A percentile compares a stretch with the other conserved stretches of the same genome.
phyloP scores from a whole-genome alignment of 1,140 invertebrate species.

The Musca domestica region DNA sequence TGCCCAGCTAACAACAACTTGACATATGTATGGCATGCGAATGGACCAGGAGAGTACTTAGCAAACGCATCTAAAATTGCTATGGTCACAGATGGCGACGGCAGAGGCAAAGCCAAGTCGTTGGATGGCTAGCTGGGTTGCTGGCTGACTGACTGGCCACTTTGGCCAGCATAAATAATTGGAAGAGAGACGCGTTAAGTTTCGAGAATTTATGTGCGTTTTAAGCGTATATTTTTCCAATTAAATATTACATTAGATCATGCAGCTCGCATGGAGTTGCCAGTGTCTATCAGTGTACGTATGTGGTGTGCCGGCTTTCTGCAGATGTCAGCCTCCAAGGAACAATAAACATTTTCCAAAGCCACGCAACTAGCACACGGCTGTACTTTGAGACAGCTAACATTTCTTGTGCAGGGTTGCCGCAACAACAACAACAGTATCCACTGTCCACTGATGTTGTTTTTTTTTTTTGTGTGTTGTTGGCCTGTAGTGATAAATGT shows the following conservation, averaged over 20 bases:
- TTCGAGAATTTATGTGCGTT: constrained; percentile 50
- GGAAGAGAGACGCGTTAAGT: constrained; percentile 11
- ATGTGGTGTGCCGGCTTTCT: neutral
- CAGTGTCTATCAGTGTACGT: constrained; percentile 18
- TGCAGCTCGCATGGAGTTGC: constrained; percentile 34
- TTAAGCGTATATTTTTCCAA: constrained; percentile 53
- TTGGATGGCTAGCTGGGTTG: too few species aligned
- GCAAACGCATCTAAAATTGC: constrained; percentile 7
- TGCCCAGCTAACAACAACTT: too few species aligned
- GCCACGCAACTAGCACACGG: neutral
- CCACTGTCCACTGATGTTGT: neutral
- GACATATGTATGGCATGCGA: too few species aligned
- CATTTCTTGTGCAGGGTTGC: too few species aligned
- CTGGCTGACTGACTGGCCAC: too few species aligned
- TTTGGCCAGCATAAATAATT: neutral
- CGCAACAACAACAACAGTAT: neutral
- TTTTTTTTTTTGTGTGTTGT: neutral
- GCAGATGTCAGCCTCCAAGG: constrained; percentile 7
- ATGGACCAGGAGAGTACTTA: neutral
- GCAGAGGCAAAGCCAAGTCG: too few species aligned
- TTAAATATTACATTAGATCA: constrained; percentile 54
- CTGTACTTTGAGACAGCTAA: neutral
- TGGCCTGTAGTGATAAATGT: constrained; percentile 22
- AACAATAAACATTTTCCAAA: constrained; percentile 9
- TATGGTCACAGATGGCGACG: too few species aligned